Base-by-base conservation (phyloP, 2,888 invertebrate genomes). In the Zonitis immaculata region DNA sequence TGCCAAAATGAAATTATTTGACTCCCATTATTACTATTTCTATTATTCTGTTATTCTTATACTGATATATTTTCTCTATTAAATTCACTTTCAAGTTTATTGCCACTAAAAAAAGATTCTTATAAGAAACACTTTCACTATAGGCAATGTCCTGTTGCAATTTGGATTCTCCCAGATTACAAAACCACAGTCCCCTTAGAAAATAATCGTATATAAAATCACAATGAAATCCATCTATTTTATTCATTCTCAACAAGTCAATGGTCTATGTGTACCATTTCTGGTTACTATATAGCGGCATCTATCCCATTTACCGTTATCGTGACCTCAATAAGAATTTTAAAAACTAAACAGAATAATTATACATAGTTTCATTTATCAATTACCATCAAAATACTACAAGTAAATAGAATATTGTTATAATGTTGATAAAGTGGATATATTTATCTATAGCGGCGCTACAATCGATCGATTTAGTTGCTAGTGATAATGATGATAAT, bases 361-460 rank as follows among this genome's bases (percentile, higher is more conserved):
- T 5, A 22, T 4, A 22, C 22, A 22, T 4, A 3, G 22, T 3
- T 22, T 22, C 22, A 3, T 4, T 22, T 5, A 22, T 5, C 3
- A 22, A n/a, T n/a, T 44, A 49, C 47, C 45, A 52, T 47, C 57
- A 47, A 47, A 47, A 30, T 55, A 58, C 56, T 57, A 50, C 48
- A 47, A 58, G 60, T 51, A 45, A 54, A 58, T 49, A 52, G 11
- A 46, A 39, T 30, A 14, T 14, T 16, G 30, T 42, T 26, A 47
- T 50, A 39, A 73, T 75, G 74, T 62, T 74, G 49, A 61, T 77
- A 25, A 76, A 79, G 68, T 83, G 83, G 82, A 69, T 81, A 61
- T 78, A 81, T 74, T 63, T 82, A 7, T 73, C 76, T 6, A 63
- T 76, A 47, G 70, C 84, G 65, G 79, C 82, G 71, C 77, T 83